phyloP scores from a whole-genome alignment of 64 coral and sea anemone genomes.

The Orbicella faveolata region DNA sequence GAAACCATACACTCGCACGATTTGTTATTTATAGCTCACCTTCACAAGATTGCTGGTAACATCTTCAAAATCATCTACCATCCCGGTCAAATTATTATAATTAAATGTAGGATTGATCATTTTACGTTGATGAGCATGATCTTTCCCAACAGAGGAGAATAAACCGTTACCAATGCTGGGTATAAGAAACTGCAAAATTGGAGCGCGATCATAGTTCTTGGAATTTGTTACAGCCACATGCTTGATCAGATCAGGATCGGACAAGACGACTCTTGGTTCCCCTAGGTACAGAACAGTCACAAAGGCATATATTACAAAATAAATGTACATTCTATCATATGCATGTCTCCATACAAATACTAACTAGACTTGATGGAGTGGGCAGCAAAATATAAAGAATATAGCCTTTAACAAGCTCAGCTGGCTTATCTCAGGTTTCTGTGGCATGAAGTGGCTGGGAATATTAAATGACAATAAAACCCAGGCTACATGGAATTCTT shows the following conservation, averaged over 20 bases:
- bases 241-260: slow-evolving; percentile 53
- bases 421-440: too few species aligned
- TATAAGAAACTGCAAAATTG: not conserved
- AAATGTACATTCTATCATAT: not conserved
- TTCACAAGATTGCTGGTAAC: slow-evolving; percentile 35
- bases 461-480: too few species aligned
- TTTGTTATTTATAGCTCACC: not conserved
- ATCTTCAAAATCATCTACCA: slow-evolving; percentile 63
- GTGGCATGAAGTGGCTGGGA: too few species aligned
- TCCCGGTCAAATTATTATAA: slow-evolving; percentile 59
- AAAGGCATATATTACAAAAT: not conserved
- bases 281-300: not conserved
- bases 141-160: slow-evolving; percentile 47
- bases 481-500: too few species aligned
- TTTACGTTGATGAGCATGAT: slow-evolving; percentile 64
- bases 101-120: slow-evolving; percentile 70
- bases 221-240: slow-evolving; percentile 55
- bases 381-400: too few species aligned
- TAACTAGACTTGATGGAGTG: too few species aligned
- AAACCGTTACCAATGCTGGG: slow-evolving; percentile 69
- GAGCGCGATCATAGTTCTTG: slow-evolving; percentile 46
- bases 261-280: slow-evolving; percentile 31
- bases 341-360: not conserved
- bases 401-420: too few species aligned
- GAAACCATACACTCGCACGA: too few species aligned